Conservation (phyloP, 1,140 invertebrate species). For the Argopecten irradians region DNA sequence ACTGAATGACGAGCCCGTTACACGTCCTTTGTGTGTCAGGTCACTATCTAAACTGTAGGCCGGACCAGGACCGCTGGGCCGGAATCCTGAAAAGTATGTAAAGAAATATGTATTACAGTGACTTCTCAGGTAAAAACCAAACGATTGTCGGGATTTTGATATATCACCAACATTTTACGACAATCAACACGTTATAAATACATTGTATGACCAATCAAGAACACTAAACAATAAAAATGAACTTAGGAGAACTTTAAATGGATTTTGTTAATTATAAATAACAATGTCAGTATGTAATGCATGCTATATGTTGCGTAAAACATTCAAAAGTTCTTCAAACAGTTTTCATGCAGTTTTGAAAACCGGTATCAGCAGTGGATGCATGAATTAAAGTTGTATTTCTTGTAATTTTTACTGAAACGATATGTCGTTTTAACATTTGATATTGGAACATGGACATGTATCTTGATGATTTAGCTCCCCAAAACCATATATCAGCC, state of each 20-base stretch:
- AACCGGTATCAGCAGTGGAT: too few species aligned
- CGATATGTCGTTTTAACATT: too few species aligned
- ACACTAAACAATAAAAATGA: neutral
- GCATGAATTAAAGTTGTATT: too few species aligned
- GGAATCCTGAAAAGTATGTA: slow-evolving; percentile 35
- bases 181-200: slow-evolving; percentile 27
- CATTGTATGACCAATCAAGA: neutral
- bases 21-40: slow-evolving; percentile 49
- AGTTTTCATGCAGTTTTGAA: too few species aligned
- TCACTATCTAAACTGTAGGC: slow-evolving; percentile 51
- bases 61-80: slow-evolving; percentile 46
- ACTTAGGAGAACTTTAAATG: neutral
- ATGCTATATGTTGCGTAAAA: too few species aligned
- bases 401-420: too few species aligned
- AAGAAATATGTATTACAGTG: neutral
- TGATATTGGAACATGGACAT: too few species aligned
- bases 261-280: too few species aligned
- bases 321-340: too few species aligned
- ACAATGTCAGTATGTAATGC: too few species aligned
- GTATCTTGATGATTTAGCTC: too few species aligned
- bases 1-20: slow-evolving; percentile 38
- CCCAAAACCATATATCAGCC: too few species aligned
- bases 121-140: neutral
- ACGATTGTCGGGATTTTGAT: neutral
- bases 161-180: neutral